Evolutionary conservation across 1,140 invertebrate species (phyloP), one percentile per base, ranked within the genome.

Genomic region (Heterodera schachtii): DNA sequence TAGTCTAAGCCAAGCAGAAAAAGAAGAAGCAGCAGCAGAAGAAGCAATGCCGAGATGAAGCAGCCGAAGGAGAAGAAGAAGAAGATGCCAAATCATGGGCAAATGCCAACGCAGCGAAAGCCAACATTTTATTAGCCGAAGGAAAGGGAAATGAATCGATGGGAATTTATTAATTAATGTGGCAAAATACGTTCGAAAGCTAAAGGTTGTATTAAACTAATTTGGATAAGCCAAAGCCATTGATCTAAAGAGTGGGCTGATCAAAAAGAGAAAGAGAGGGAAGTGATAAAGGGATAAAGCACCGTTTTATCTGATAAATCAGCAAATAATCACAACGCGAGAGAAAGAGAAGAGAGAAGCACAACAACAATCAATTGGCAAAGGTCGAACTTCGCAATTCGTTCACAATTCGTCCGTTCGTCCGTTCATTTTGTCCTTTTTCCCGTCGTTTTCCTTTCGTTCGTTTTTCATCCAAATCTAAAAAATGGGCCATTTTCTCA

Each of bases 401-500:
- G 13, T 64, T 64, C 57, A 19, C 16, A 5, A 1, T 64, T 19
- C 57, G 57, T 19, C 57, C 4, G 16, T 71, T 71, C 7, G 31
- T 71, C 41, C 49, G 49, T 6, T 11, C 11, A 11, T 8, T 52
- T 11, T 52, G 49, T 52, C 69, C 69, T 46, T 19, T 41, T 71
- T 19, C 31, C 5, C 69, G 13, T 7, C 60, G n/a, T 19, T 74
- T 74, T 43, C 46, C 8, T 64, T 19, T 43, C 11, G 44, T 66
- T 47, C 31, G 41, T 64, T n/a, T 78, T 78, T 43, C 47, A 78
- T 6, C 64, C 64, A 78, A 78, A 78, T 78, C 57, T 64, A 3
- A 69, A 78, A 69, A 70, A n/a, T 41, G 43, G 3, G 13, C 67
- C 6, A 11, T 52, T 4, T 8, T n/a, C 43, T 71, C 19, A 11